Conservation (phyloP, 2,888 invertebrate genomes). For the Drosophila acutilabella region DNA sequence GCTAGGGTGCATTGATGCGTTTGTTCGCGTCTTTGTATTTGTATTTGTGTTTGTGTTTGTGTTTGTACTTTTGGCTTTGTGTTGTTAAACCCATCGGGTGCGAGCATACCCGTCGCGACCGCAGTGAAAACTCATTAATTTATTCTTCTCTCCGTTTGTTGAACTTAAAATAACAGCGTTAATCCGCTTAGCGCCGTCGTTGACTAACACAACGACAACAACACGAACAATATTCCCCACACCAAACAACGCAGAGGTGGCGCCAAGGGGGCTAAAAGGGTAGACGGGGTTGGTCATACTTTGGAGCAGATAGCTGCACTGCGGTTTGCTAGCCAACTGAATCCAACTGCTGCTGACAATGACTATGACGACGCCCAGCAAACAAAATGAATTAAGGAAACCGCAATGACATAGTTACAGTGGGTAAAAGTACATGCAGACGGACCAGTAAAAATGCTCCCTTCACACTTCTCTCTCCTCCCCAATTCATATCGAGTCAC, state of each 20-base stretch:
- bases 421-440: conserved; percentile 42
- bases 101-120: conserved; percentile 54
- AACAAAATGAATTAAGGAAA: conserved; percentile 81
- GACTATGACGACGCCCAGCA: conserved; percentile 67
- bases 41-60: conserved; percentile 61
- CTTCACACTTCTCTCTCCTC: neutral
- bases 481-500: conserved; percentile 5
- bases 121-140: conserved; percentile 83
- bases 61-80: conserved; percentile 72
- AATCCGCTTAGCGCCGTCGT: conserved; percentile 77
- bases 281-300: too few species aligned
- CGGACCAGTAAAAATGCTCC: neutral
- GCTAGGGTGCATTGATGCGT: conserved; percentile 52
- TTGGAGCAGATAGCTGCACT: conserved; percentile 21
- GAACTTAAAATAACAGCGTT: conserved; percentile 81
- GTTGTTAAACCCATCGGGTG: conserved; percentile 62
- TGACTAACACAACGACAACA: conserved; percentile 60
- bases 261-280: too few species aligned
- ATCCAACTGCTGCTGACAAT: conserved; percentile 60
- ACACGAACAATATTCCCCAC: conserved; percentile 27
- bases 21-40: conserved; percentile 40
- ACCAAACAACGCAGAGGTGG: conserved; percentile 26
- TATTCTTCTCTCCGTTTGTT: conserved; percentile 82
- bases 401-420: conserved; percentile 78
- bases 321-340: conserved; percentile 59